Evolutionary conservation across 37 sponge, comb jelly and placozoan genomes (phyloP).

Genomic region (Ianthella basta): DNA sequence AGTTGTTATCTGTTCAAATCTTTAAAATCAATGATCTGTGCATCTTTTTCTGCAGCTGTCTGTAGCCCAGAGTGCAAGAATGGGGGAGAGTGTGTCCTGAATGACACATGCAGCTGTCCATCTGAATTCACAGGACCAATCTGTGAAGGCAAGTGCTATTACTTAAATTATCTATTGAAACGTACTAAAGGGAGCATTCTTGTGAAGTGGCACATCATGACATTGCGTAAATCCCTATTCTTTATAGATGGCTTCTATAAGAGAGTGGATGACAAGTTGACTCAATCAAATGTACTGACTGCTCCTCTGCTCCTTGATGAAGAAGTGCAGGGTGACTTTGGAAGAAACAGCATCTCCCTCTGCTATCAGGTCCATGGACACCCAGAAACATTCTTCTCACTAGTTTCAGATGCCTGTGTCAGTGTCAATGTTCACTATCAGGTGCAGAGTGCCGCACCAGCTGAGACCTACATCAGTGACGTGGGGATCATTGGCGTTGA

Average conservation of each 20-base stretch:
- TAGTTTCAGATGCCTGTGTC: conserved; percentile 17
- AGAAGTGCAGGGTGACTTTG: background rate
- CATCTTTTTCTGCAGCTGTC: no score
- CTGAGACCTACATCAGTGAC: background rate
- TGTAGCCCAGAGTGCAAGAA: conserved; percentile 10
- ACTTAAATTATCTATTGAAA: no score
- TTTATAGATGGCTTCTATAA: background rate
- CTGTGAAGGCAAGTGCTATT: no score
- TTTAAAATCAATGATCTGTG: no score
- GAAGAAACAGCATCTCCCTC: conserved; percentile 10
- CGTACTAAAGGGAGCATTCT: no score
- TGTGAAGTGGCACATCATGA: no score
- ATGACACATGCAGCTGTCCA: conserved; percentile 29
- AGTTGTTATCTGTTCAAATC: no score
- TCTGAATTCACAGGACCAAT: conserved; percentile 18
- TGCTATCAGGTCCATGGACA: conserved; percentile 25
- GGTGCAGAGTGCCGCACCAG: background rate
- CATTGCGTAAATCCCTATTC: no score
- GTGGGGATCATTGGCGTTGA: conserved; percentile 27
- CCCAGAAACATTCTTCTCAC: background rate
- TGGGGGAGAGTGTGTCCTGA: conserved; percentile 32
- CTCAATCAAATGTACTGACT: conserved; percentile 1
- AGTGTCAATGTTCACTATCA: conserved; percentile 11
- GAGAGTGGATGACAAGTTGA: background rate
- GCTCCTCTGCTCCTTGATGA: conserved; percentile 16